Base-by-base conservation (phyloP, 2,888 invertebrate genomes). In the Drosophila paramelanica region DNA sequence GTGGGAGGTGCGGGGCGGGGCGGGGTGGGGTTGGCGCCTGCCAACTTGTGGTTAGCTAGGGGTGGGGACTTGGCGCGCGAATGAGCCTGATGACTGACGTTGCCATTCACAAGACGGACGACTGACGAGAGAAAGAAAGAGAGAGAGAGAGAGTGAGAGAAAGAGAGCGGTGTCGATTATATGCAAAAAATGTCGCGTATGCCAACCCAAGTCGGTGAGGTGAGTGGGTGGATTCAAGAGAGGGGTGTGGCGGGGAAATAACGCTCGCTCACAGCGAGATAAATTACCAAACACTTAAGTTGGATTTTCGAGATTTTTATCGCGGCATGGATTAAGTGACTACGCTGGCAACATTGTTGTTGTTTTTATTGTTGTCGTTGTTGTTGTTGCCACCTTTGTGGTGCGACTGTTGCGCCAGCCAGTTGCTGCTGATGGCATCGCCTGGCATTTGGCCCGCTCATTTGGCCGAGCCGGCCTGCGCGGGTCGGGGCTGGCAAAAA, bases 231-330 rank as follows among this genome's bases (percentile, higher is more conserved):
- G 8, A 7, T n/a, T 13, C 45, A 6, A 11, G 13, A 41, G 33
- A 13, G 7, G 47, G 14, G 36, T 6, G 3, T 11, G 31, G 8
- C 23, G 52, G 49, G 51, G 14, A 25, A 66, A 56, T 43, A 56
- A 58, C 62, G 64, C 56, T 66, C 47, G 52, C 74, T 42, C 77
- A 55, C 79, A 75, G 82, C 74, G 83, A 87, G 90, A 91, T 91
- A 91, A 91, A 91, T 91, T 91, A 90, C 91, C 89, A 85, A 90
- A 87, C 91, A 91, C 91, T 91, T 91, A 91, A 91, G 91, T 90
- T 90, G 91, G 90, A 89, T 91, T 91, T 91, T 90, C 90, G 84
- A 91, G 91, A 91, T 91, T 91, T 91, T 90, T 91, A 91, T 91
- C 91, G 79, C 88, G 82, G 79, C 80, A 71, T 80, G 86, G 90